These are phyloP conservation scores for Orthonevra nobilis DNA, from an alignment of 2,888 invertebrate genomes.

Conservation along the genomic window DNA sequence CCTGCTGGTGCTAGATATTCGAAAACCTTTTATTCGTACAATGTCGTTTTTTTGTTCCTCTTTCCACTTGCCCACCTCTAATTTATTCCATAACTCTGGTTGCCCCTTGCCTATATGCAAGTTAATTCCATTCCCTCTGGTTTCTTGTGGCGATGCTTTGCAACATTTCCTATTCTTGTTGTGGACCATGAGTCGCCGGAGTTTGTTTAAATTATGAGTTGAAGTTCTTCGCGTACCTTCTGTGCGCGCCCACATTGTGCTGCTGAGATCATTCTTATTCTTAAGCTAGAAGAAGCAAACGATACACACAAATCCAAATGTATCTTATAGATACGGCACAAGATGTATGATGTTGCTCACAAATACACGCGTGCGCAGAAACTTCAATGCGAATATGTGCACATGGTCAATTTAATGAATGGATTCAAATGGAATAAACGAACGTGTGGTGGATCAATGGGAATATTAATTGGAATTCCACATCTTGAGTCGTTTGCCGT, in stretches of 20 bases:
- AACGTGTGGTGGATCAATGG: constrained; percentile 67
- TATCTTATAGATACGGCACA: constrained; percentile 38
- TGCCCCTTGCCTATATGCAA: constrained; percentile 1
- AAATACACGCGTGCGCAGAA: constrained; percentile 1
- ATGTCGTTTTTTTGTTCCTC: constrained; percentile 45
- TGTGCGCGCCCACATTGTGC: constrained; percentile 47
- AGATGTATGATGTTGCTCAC: not conserved
- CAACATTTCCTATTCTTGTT: constrained; percentile 8
- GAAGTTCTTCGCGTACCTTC: constrained; percentile 27
- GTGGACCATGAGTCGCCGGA: not conserved
- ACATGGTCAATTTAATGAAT: constrained; percentile 69
- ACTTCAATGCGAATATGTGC: constrained; percentile 38
- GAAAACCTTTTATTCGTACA: constrained; percentile 43
- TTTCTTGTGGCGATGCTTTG: constrained; percentile 15
- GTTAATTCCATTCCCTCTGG: constrained; percentile 6
- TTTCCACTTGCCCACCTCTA: constrained; percentile 40
- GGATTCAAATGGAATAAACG: constrained; percentile 66
- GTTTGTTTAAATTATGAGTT: constrained; percentile 51
- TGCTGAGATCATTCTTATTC: constrained; percentile 67
- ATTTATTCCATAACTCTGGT: constrained; percentile 56
- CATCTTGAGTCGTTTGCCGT: not conserved
- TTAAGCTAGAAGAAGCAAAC: constrained; percentile 32
- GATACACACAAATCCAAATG: constrained; percentile 16
- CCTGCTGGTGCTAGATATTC: constrained; percentile 61
- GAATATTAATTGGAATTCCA: constrained; percentile 69